Conservation (phyloP, 1,140 invertebrate species). For the Ceratina japonica region DNA sequence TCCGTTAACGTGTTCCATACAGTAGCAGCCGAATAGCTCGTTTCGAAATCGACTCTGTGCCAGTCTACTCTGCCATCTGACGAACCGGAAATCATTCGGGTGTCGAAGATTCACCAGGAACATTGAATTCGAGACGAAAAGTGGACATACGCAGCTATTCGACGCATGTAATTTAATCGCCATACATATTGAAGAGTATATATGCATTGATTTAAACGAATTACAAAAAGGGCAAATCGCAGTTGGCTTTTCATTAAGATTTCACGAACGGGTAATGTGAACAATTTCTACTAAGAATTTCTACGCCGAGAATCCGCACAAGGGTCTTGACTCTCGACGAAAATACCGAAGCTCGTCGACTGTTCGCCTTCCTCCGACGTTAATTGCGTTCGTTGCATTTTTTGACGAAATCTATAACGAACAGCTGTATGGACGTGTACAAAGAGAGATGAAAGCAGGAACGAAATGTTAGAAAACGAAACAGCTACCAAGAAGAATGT, state of each 20-base stretch:
- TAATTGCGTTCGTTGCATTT: slow-evolving; percentile 22
- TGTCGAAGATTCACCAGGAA: slow-evolving; percentile 28
- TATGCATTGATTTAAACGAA: background rate
- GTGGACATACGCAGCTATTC: background rate
- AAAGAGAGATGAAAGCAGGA: background rate
- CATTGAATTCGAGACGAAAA: background rate
- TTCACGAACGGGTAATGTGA: background rate
- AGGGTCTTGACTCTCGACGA: slow-evolving; percentile 4
- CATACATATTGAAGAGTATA: slow-evolving; percentile 1
- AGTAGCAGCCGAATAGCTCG: slow-evolving; percentile 70
- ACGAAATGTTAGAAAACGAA: background rate
- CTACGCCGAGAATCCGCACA: slow-evolving; percentile 9
- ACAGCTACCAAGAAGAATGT: background rate
- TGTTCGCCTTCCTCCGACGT: slow-evolving; percentile 11
- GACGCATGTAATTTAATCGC: background rate
- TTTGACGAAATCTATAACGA: background rate
- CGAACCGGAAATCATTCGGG: slow-evolving; percentile 31
- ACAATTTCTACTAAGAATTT: too few species aligned
- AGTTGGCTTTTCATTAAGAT: background rate
- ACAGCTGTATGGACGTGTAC: slow-evolving; percentile 18
- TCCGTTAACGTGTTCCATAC: slow-evolving; percentile 78
- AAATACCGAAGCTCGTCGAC: background rate
- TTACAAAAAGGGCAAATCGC: background rate
- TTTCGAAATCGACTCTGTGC: slow-evolving; percentile 24
- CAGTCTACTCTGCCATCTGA: slow-evolving; percentile 30